phyloP scores from a whole-genome alignment of 2,797 vertebrate species.

The Valencia hispanica region DNA sequence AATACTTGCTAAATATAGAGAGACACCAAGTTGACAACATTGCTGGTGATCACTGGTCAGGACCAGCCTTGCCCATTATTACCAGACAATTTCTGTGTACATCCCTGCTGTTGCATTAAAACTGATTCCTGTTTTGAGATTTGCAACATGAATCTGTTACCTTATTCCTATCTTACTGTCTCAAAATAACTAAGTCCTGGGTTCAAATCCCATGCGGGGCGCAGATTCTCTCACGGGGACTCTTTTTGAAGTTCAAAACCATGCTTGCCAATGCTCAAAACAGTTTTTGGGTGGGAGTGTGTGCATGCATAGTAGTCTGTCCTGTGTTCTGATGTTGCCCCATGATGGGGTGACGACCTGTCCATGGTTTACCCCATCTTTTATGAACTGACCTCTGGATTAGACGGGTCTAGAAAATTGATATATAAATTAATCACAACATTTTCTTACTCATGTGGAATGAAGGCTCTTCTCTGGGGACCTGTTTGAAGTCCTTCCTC shows the following conservation, averaged over 20 bases:
- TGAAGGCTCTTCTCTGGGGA: background rate
- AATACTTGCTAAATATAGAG: background rate
- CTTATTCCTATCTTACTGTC: too few relatives aligned
- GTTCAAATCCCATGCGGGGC: background rate
- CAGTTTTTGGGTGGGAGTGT: background rate
- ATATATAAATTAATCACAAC: background rate
- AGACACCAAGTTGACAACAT: background rate
- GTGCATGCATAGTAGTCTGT: background rate
- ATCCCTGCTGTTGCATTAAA: background rate
- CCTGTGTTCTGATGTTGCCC: background rate
- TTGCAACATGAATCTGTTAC: background rate
- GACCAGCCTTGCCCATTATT: background rate
- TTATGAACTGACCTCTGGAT: background rate
- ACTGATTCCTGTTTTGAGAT: background rate
- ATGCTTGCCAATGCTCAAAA: too few relatives aligned
- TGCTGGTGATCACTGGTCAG: background rate
- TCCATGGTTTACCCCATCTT: background rate
- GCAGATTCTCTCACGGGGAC: background rate
- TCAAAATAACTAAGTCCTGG: background rate
- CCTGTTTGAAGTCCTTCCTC: conserved; percentile 41
- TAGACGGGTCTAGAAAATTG: background rate
- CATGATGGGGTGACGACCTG: background rate
- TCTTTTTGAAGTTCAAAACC: background rate
- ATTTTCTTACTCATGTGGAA: conserved; percentile 5
- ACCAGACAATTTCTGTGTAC: background rate